Base-by-base conservation (phyloP, 2,888 invertebrate genomes). In the Stratiomys singularior region DNA sequence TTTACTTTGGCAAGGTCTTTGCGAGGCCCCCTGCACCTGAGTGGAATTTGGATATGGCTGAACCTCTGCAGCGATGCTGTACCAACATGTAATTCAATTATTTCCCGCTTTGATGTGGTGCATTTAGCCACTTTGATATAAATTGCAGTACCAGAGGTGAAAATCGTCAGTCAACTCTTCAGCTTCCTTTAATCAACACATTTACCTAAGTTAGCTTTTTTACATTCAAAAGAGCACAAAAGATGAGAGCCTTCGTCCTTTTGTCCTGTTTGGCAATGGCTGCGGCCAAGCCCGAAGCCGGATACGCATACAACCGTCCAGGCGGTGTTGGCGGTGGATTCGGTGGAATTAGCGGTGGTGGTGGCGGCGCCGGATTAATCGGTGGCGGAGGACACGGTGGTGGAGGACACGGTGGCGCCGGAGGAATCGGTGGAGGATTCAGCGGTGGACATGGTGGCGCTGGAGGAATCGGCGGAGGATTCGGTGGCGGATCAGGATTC, bases 101-200 rank as follows among this genome's bases (percentile, higher is more conserved):
- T 67, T 78, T 64, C 71, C 27, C 58, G 64, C 76, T 78, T 77
- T 77, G 18, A 18, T 30, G 30, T 27, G 21, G 60, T 60, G n/a
- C 37, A 74, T 58, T 74, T 79, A 79, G 81, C 79, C 79, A 83
- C 23, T 47, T 86, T 83, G 83, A 87, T 87, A 87, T 87, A 87
- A 87, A 87, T 87, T 85, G 86, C 83, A 86, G 86, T 84, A 84
- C 83, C 85, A 83, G 82, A 82, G 83, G 83, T 84, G 82, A 83
- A 83, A 83, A 84, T 86, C 84, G 86, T 87, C 87, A 87, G 87
- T 87, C 85, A 86, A 87, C 85, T 85, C 85, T 86, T 85, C 84
- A 86, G 84, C 84, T 86, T 84, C 84, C 85, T 85, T 84, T 58
- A 58, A 74, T 85, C 84, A 85, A 84, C 86, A 86, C 85, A 84